Evolutionary conservation across 2,888 invertebrate species (phyloP).

Genomic region (Nemotelus pantherinus): DNA sequence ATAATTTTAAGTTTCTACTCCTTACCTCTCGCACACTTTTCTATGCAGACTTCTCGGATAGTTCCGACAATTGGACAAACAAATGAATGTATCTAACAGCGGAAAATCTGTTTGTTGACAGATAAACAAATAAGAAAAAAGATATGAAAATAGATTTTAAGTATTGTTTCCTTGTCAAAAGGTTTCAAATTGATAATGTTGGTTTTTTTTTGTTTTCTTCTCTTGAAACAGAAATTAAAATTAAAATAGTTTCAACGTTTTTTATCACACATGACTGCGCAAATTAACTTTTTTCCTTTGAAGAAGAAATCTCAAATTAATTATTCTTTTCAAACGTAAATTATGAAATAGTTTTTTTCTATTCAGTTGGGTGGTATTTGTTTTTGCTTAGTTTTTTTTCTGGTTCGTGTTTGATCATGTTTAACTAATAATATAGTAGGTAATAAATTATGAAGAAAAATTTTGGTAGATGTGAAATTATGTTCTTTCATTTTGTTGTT

Average conservation of each 20-base stretch:
- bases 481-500: constrained; percentile 6
- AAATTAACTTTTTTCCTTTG: constrained; percentile 38
- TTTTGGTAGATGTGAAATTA: constrained; percentile 44
- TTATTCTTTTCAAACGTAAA: constrained; percentile 7
- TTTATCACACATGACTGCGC: constrained; percentile 36
- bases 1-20: too few relatives aligned
- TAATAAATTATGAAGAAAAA: constrained; percentile 37
- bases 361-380: constrained; percentile 18
- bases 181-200: constrained; percentile 25
- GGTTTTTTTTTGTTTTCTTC: constrained; percentile 13
- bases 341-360: constrained; percentile 2
- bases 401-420: constrained; percentile 24
- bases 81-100: too few relatives aligned
- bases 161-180: constrained; percentile 35
- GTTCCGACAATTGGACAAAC: too few relatives aligned
- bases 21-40: too few relatives aligned
- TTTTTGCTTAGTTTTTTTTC: constrained; percentile 15
- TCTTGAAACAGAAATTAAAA: constrained; percentile 32
- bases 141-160: constrained; percentile 23
- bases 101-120: constrained; percentile 27
- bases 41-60: too few relatives aligned
- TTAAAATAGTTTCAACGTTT: constrained; percentile 9
- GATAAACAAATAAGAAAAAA: constrained; percentile 6
- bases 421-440: constrained; percentile 6
- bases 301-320: background rate